A percentile compares a stretch with the other conserved stretches of the same genome.
phyloP scores from a whole-genome alignment of 2,113 vertebrate genomes.

The Syngnathus floridae region DNA sequence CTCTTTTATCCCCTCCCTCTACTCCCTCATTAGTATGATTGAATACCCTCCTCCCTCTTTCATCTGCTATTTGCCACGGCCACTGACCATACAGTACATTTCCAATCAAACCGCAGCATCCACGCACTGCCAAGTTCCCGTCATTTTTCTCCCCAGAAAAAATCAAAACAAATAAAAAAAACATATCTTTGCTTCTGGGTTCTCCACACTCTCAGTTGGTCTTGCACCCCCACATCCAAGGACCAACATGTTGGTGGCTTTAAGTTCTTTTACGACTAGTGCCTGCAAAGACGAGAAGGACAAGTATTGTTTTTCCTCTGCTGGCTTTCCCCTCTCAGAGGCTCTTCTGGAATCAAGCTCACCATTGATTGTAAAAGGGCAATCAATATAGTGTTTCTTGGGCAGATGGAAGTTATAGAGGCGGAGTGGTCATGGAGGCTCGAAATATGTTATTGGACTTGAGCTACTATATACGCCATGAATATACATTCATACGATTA shows the following conservation, averaged over 20 bases:
- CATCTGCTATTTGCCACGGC: conserved; percentile 60
- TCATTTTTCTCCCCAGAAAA: conserved; percentile 26
- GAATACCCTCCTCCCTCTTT: conserved; percentile 47
- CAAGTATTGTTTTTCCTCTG: conserved; percentile 14
- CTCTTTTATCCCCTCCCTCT: conserved; percentile 31
- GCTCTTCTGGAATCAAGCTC: conserved; percentile 41
- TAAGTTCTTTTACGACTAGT: conserved; percentile 29
- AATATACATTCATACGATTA: conserved; percentile 6
- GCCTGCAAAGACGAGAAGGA: conserved; percentile 10
- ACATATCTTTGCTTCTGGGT: conserved; percentile 25
- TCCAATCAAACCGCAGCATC: conserved; percentile 33
- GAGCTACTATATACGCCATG: conserved; percentile 3
- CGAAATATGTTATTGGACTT: conserved; percentile 9
- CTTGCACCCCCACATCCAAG: conserved; percentile 37
- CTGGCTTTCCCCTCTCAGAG: conserved; percentile 12
- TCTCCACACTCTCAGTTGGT: conserved; percentile 26
- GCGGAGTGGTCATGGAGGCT: conserved; percentile 3
- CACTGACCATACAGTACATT: conserved; percentile 51
- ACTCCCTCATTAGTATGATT: conserved; percentile 62
- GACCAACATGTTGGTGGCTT: conserved; percentile 45
- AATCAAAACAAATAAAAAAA: conserved; percentile 9
- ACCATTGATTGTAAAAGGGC: conserved; percentile 53
- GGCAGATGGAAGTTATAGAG: conserved; percentile 29
- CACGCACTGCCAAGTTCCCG: conserved; percentile 1
- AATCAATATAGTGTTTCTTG: conserved; percentile 42